A percentile compares a stretch with the other conserved stretches of the same genome.
Conservation (phyloP, 2,888 invertebrate species). For the Pollenia amentaria region DNA sequence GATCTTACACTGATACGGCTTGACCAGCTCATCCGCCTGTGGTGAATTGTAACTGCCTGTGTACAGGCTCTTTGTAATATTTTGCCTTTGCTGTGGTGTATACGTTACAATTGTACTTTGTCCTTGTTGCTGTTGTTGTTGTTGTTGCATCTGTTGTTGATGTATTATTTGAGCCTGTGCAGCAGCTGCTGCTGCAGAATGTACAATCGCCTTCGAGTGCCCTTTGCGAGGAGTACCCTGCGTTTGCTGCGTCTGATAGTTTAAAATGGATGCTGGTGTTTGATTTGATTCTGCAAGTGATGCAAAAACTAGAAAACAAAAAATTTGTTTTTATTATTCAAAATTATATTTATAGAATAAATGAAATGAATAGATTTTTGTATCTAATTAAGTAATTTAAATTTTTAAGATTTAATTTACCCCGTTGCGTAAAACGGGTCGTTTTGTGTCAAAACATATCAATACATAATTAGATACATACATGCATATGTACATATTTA, state of each 20-base stretch:
- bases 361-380: conserved; percentile 28
- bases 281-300: conserved; percentile 68
- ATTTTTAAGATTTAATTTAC: too few relatives aligned
- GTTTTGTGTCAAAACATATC: too few relatives aligned
- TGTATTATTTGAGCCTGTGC: conserved; percentile 70
- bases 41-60: conserved; percentile 82
- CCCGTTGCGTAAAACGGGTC: too few relatives aligned
- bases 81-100: conserved; percentile 79
- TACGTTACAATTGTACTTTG: conserved; percentile 80
- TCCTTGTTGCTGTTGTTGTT: conserved; percentile 75
- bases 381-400: not conserved
- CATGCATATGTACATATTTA: too few relatives aligned
- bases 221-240: conserved; percentile 73
- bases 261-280: conserved; percentile 80
- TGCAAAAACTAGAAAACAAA: conserved; percentile 56
- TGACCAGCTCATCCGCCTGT: conserved; percentile 82
- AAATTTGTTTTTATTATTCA: not conserved
- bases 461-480: too few relatives aligned
- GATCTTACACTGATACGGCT: conserved; percentile 82
- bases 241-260: conserved; percentile 78
- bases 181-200: conserved; percentile 73
- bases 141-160: conserved; percentile 74
- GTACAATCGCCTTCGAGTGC: conserved; percentile 65
- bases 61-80: conserved; percentile 82
- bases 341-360: not conserved